Evolutionary conservation across 1,140 invertebrate species (phyloP).

Genomic region (Popillia japonica): DNA sequence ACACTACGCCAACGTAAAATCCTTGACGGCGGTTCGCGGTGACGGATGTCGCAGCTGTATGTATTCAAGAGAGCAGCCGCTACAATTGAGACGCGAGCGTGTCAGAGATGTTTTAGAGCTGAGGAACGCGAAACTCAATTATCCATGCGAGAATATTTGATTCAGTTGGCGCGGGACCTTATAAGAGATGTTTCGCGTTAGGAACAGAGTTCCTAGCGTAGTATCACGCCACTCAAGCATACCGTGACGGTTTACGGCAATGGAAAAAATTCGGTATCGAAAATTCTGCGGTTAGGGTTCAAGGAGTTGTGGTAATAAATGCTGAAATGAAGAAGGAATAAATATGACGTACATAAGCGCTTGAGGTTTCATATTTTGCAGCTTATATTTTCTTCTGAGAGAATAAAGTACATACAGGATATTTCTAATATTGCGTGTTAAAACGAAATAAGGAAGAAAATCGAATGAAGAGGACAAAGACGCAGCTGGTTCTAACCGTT

Average conservation of each 20-base stretch:
- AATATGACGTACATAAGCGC: too few relatives aligned
- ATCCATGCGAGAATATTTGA: conserved; percentile 1
- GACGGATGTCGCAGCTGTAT: neutral
- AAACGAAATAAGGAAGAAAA: too few relatives aligned
- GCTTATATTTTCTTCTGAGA: too few relatives aligned
- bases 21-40: neutral
- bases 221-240: neutral
- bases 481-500: too few relatives aligned
- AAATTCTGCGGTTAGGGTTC: neutral
- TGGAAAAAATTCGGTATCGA: neutral
- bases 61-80: neutral
- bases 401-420: too few relatives aligned
- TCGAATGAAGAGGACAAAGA: too few relatives aligned
- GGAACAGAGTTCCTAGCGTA: neutral
- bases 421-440: too few relatives aligned
- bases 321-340: neutral
- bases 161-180: neutral
- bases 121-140: conserved; percentile 5
- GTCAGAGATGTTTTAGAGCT: neutral
- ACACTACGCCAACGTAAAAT: neutral
- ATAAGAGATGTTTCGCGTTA: neutral
- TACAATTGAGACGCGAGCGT: neutral
- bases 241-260: neutral
- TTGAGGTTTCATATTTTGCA: too few relatives aligned
- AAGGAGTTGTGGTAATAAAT: neutral